Evolutionary conservation across 2,888 invertebrate genomes (phyloP).

Genomic region (Tineola bisselliella): DNA sequence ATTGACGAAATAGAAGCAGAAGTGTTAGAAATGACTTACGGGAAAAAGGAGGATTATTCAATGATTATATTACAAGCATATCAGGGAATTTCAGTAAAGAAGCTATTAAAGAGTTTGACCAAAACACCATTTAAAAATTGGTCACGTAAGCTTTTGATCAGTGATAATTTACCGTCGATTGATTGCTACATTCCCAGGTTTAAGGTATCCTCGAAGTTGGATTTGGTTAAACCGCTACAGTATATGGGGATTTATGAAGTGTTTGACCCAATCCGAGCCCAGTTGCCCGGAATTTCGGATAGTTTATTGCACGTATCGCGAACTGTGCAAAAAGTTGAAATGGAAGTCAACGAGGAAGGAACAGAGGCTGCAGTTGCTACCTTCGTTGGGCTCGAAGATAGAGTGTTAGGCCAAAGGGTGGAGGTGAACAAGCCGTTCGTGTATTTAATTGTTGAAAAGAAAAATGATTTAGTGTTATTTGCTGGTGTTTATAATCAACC

Average conservation of each 20-base stretch:
- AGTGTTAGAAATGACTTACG: slow-evolving; percentile 76
- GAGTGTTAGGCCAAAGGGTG: slow-evolving; percentile 62
- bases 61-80: slow-evolving; percentile 74
- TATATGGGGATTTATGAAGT: slow-evolving; percentile 73
- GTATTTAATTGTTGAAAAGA: slow-evolving; percentile 72
- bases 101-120: slow-evolving; percentile 60
- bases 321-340: slow-evolving; percentile 74
- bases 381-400: slow-evolving; percentile 52
- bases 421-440: slow-evolving; percentile 74
- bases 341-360: slow-evolving; percentile 79
- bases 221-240: slow-evolving; percentile 49
- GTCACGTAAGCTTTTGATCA: slow-evolving; percentile 52
- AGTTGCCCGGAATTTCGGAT: slow-evolving; percentile 69
- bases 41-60: slow-evolving; percentile 66
- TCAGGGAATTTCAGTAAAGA: slow-evolving; percentile 57
- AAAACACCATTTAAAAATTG: slow-evolving; percentile 52
- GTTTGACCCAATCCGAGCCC: slow-evolving; percentile 65
- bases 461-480: slow-evolving; percentile 69
- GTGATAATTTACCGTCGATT: slow-evolving; percentile 53
- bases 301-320: slow-evolving; percentile 67
- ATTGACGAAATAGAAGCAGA: slow-evolving; percentile 66
- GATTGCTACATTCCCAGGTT: slow-evolving; percentile 72
- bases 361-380: slow-evolving; percentile 75
- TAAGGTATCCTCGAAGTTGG: slow-evolving; percentile 52
- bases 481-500: slow-evolving; percentile 65